phyloP scores from a whole-genome alignment of 2,113 vertebrate species.

The Rafetus swinhoei region DNA sequence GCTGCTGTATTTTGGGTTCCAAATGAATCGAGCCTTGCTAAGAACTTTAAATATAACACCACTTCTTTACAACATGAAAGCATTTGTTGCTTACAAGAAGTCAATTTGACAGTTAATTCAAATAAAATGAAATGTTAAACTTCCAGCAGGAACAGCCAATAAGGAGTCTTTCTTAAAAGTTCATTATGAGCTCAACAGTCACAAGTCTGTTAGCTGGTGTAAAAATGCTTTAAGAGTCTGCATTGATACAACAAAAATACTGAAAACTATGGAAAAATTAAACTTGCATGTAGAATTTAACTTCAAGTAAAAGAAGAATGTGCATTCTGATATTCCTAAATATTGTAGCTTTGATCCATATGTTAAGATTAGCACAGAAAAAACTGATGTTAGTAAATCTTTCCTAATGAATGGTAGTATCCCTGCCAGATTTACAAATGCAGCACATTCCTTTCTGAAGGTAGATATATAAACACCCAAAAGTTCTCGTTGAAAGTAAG shows the following conservation, averaged over 20 bases:
- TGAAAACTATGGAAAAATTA: background rate
- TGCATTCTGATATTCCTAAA: constrained; percentile 7
- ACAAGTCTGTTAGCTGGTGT: background rate
- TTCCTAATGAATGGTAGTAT: constrained; percentile 46
- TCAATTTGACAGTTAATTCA: constrained; percentile 28
- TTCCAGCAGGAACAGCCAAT: constrained; percentile 23
- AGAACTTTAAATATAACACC: background rate
- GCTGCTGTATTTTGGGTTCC: background rate
- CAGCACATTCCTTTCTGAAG: constrained; percentile 62
- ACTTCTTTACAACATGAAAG: constrained; percentile 15
- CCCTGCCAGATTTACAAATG: constrained; percentile 67
- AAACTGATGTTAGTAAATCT: constrained; percentile 26
- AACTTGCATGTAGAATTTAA: background rate
- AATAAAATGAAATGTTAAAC: constrained; percentile 30
- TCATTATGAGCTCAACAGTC: constrained; percentile 9
- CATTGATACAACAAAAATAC: constrained; percentile 2
- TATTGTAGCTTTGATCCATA: background rate
- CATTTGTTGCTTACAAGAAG: constrained; percentile 1
- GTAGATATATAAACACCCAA: constrained; percentile 63
- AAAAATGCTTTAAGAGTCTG: background rate
- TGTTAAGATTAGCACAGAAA: constrained; percentile 8
- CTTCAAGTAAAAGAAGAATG: background rate
- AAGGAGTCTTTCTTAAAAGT: constrained; percentile 37
- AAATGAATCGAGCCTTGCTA: background rate
- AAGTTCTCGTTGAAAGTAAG: constrained; percentile 1